Percentiles rank a stretch among this genome's conserved stretches.
Evolutionary conservation across 2,888 invertebrate genomes (phyloP).

Genomic region (Globia sparganii): DNA sequence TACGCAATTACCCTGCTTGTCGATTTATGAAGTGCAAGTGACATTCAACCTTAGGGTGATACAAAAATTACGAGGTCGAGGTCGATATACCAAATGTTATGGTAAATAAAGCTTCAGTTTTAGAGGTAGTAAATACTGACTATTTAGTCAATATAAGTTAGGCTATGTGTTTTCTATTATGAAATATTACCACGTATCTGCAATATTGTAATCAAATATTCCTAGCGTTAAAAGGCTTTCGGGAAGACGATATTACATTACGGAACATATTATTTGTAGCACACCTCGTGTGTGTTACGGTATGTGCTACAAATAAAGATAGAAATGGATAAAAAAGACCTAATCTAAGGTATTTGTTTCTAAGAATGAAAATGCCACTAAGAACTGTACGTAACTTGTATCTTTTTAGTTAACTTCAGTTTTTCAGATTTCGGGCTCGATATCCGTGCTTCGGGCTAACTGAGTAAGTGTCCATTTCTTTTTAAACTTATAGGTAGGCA

Average conservation of each 20-base stretch:
- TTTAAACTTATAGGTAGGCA: not conserved
- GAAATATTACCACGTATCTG: constrained; percentile 10
- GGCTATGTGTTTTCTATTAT: constrained; percentile 6
- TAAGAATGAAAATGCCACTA: not conserved
- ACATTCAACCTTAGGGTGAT: not conserved
- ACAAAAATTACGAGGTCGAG: not conserved
- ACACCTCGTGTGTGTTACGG: not conserved
- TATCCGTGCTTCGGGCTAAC: not conserved
- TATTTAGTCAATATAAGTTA: not conserved
- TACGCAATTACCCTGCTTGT: not conserved
- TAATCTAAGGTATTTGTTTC: not conserved
- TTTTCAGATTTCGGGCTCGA: not conserved
- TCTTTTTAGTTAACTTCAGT: not conserved
- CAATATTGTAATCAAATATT: constrained; percentile 39
- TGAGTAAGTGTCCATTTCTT: not conserved
- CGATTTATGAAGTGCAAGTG: not conserved
- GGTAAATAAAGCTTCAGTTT: constrained; percentile 8
- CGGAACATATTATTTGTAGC: constrained; percentile 14
- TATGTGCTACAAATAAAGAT: not conserved
- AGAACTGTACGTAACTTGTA: not conserved
- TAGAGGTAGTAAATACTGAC: constrained; percentile 11
- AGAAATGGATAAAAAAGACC: not conserved
- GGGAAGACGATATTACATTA: constrained; percentile 1
- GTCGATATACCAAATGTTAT: not conserved
- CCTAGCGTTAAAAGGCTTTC: constrained; percentile 26